Base-by-base conservation (phyloP, 2,113 vertebrate genomes). In the Phoxinus phoxinus region DNA sequence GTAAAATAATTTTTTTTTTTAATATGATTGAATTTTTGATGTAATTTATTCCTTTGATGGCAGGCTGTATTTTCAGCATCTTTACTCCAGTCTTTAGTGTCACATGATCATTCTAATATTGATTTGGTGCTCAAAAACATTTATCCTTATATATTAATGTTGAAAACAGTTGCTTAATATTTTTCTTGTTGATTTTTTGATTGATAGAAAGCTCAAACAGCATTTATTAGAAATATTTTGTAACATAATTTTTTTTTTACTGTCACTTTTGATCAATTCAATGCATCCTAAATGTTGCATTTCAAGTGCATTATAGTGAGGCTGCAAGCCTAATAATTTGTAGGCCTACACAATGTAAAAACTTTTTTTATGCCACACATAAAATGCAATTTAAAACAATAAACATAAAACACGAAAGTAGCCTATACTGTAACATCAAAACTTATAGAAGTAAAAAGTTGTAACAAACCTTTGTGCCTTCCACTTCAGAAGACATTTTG, bases 401-500 rank as follows among this genome's bases (percentile, higher is more conserved):
- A 44, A 9, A 21, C 21, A 3, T n/a, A 1, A n/a, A 46, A 44
- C 10, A 73, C 7, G 27, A 10, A 75, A 7, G 21, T 35, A 56
- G n/a, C n/a, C n/a, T 37, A 25, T 44, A 23, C 7, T 53, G 17
- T 1, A 59, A 63, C 23, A 44, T 25, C 3, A 63, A 8, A 15
- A 79, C 15, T 13, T 7, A 77, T 59, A 78, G 12, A 19, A 3
- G 1, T 15, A 78, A 37, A 61, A 37, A 63, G 35, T 25, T 61
- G 23, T 9, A 61, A 44, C 37, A 30, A 80, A 63, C 37, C 37
- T 80, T 46, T 81, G 37, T 46, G 56, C n/a, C 78, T 80, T 80
- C n/a, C 35, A 61, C 58, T 61, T 63, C 77, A 80, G 58, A n/a
- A 63, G 77, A 63, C 11, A 30, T 63, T 19, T 46, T 41, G 12